Percentiles rank a stretch among this genome's conserved stretches.
Conservation (phyloP, 2,797 vertebrate genomes). For the Sphaeramia orbicularis region DNA sequence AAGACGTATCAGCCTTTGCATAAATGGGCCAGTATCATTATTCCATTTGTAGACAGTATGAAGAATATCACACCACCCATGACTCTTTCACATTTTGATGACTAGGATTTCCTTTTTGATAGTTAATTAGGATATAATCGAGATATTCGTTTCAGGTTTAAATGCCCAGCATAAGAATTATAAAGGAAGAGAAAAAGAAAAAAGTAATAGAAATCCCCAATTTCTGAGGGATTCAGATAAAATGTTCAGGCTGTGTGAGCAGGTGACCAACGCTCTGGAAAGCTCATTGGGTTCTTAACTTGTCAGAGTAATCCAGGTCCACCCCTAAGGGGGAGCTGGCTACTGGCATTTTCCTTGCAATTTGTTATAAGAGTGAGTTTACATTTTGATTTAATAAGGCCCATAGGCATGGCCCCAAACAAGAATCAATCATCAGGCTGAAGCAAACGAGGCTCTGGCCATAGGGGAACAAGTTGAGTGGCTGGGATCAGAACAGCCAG, state of each 20-base stretch:
- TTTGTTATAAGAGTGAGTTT: constrained; percentile 82
- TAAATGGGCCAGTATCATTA: background rate
- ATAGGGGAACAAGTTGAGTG: constrained; percentile 52
- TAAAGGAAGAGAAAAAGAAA: background rate
- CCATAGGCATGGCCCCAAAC: constrained; percentile 81
- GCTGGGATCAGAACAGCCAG: constrained; percentile 49
- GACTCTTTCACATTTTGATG: background rate
- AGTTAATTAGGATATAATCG: constrained; percentile 2
- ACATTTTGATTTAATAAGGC: constrained; percentile 86
- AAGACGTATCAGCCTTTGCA: constrained; percentile 1
- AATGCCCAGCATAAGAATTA: constrained; percentile 8
- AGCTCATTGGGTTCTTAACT: constrained; percentile 75
- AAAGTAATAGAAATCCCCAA: constrained; percentile 15
- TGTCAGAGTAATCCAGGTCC: constrained; percentile 76
- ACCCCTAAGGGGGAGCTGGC: constrained; percentile 63
- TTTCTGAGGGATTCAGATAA: constrained; percentile 40
- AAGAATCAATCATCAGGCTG: constrained; percentile 81
- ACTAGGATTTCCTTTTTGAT: constrained; percentile 6
- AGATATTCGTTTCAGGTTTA: constrained; percentile 8
- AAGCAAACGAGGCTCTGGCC: constrained; percentile 57
- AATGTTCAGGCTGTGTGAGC: constrained; percentile 46
- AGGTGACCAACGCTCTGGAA: constrained; percentile 51
- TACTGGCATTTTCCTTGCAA: constrained; percentile 79
- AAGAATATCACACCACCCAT: background rate
- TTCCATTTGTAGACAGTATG: background rate